Conservation (phyloP, 2,113 vertebrate species). For the Nestor notabilis region DNA sequence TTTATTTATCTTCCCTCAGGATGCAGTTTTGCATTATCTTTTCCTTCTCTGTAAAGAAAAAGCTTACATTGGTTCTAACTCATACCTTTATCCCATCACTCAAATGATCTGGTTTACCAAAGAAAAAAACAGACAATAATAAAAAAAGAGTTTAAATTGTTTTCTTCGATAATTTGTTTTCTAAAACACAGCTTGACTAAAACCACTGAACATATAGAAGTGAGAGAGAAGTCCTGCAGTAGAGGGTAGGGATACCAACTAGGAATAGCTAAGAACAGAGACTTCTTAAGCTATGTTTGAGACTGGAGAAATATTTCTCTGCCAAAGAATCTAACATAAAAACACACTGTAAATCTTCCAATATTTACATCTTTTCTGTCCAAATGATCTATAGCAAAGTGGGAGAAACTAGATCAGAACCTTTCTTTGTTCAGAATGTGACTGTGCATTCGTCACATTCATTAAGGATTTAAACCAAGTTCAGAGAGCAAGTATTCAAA, state of each 20-base stretch:
- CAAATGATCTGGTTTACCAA: neutral
- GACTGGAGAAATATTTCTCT: neutral
- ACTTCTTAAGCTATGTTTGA: neutral
- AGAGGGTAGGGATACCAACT: neutral
- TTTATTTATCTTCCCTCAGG: neutral
- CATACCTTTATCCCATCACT: neutral
- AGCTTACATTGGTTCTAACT: neutral
- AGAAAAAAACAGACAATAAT: neutral
- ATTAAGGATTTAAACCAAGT: neutral
- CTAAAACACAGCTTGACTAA: neutral
- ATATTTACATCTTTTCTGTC: neutral
- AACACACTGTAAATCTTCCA: rapidly evolving
- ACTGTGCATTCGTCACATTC: neutral
- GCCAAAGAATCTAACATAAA: neutral
- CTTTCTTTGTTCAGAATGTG: neutral
- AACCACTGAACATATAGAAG: neutral
- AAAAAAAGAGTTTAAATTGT: neutral
- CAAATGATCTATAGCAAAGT: neutral
- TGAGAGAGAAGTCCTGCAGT: neutral
- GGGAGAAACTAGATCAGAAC: neutral
- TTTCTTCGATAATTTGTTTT: neutral
- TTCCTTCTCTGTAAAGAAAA: neutral
- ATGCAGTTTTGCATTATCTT: neutral
- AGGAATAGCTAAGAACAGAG: neutral
- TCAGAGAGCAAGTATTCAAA: neutral